Percentiles rank a stretch among this genome's conserved stretches.
Evolutionary conservation across 2,113 vertebrate genomes (phyloP).

Genomic region (Orientallactaga bullata): DNA sequence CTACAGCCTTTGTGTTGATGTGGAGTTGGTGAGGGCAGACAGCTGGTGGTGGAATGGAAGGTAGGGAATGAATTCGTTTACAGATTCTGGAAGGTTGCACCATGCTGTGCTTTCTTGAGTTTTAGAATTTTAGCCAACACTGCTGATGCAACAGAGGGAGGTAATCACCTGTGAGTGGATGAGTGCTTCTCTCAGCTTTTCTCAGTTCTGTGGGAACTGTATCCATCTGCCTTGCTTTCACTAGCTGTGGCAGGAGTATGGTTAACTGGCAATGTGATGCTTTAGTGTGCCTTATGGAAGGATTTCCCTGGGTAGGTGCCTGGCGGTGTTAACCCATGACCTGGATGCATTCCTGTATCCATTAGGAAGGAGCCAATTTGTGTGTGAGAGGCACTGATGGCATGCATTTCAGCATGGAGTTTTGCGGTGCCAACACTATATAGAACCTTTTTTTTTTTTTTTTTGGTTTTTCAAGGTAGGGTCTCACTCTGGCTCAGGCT

Average conservation of each 20-base stretch:
- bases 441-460: too few species aligned
- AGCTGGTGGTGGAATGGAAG: neutral
- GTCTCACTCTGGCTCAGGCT: too few species aligned
- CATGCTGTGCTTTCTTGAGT: neutral
- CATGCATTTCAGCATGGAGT: neutral
- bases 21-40: slow-evolving; percentile 20
- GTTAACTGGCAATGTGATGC: neutral
- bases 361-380: slow-evolving; percentile 19
- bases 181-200: neutral
- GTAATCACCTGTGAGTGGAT: neutral
- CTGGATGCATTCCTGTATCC: neutral
- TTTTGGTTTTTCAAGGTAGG: too few species aligned
- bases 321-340: neutral
- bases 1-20: neutral
- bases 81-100: neutral
- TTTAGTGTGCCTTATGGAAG: neutral
- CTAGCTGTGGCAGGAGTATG: neutral
- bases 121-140: slow-evolving; percentile 5
- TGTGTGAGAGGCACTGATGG: neutral
- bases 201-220: slow-evolving; percentile 2
- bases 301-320: slow-evolving; percentile 8
- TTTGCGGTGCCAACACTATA: neutral
- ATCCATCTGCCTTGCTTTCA: neutral
- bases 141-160: neutral
- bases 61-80: neutral